These are phyloP conservation scores for Taeniopygia guttata DNA, from an alignment of 2,797 vertebrate species.

Conservation along the genomic window DNA sequence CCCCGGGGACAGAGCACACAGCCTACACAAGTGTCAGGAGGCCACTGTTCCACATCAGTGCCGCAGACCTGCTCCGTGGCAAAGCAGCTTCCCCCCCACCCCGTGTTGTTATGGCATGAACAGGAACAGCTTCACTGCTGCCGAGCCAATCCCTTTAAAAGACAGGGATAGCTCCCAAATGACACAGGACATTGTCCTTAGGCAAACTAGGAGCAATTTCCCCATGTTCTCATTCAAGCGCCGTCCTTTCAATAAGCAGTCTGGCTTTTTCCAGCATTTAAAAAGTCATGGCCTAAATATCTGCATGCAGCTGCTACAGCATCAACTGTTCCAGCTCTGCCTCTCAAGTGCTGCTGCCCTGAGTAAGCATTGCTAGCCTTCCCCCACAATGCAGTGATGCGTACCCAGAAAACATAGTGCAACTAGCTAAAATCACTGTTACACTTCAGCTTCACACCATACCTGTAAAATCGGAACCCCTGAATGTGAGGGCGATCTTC, in stretches of 20 bases:
- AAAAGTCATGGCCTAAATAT: neutral
- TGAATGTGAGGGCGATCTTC: no score
- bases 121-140: neutral
- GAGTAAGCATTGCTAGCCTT: neutral
- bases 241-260: neutral
- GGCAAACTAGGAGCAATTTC: neutral
- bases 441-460: neutral
- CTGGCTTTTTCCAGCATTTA: neutral
- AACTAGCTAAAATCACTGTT: neutral
- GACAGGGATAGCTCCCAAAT: neutral
- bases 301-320: neutral
- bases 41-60: accelerated
- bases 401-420: neutral
- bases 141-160: neutral
- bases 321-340: neutral
- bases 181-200: neutral
- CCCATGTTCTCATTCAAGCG: neutral
- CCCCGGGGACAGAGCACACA: accelerated
- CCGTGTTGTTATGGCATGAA: neutral
- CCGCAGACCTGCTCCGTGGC: neutral
- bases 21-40: neutral
- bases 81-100: neutral
- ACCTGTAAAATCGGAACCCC: no score
- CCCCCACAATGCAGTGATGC: accelerated
- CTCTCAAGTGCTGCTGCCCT: neutral